Evolutionary conservation across 2,797 vertebrate genomes (phyloP), one percentile per base, ranked within the genome.

Genomic region (Threskiornis aethiopicus): DNA sequence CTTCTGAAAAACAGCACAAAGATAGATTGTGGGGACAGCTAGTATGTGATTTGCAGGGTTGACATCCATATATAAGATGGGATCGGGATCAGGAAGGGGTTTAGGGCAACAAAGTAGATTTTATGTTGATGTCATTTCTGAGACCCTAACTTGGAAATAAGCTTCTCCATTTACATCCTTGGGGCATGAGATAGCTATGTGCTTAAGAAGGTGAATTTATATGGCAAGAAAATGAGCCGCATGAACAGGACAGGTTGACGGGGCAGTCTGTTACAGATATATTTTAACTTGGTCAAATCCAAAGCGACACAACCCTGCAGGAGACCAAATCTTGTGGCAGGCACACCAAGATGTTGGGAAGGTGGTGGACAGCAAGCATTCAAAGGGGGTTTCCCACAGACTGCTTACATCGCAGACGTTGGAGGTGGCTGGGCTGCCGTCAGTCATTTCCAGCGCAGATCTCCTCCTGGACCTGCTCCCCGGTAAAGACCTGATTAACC

Each of bases 351-450:
- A 37, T 9, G 4, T 6, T 8, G 11, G 29, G 29, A 49, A 46
- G 19, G 26, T 2, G 4, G 17, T 16, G 13, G 29, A 54, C 16
- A 77, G 10, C 31, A 31, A 47, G 6, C 22, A 4, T 37, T 71
- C 61, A 28, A 18, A 57, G 58, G 3, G 35, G 5, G 4, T n/a
- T 9, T 84, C 8, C 44, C 44, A 42, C 5, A 6, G 26, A 29
- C 25, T 16, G 7, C 25, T 81, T 13, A 5, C 0, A 0, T 10
- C 0, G 0, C 35, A 70, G 33, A 22, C 1, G 2, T 11, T 35
- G 24, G n/a, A 19, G 0, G 1, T 20, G n/a, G 33, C 39, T 35
- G 66, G 22, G 19, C 28, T 69, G 31, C 22, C 2, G 2, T 39
- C 15, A 39, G 35, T 31, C 13, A 11, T 71, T 39, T 75, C 57